A percentile compares a stretch with the other conserved stretches of the same genome.
These are phyloP conservation scores for Cercopithecus mitis DNA, from an alignment of 2,797 vertebrate genomes.

Conservation along the genomic window DNA sequence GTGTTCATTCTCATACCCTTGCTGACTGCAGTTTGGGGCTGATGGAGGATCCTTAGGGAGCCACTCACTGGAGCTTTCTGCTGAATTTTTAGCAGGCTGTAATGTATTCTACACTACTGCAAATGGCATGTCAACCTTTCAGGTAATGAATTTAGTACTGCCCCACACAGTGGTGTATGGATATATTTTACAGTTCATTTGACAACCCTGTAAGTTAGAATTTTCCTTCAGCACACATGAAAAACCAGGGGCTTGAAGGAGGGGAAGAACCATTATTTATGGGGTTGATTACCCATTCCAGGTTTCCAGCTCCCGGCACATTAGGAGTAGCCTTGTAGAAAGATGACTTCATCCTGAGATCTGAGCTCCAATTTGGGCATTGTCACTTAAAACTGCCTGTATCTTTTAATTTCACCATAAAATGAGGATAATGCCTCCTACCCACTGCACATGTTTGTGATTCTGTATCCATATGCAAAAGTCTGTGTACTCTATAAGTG, in stretches of 20 bases:
- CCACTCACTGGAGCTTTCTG: background rate
- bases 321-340: background rate
- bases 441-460: background rate
- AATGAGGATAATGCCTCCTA: background rate
- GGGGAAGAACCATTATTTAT: background rate
- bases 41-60: background rate
- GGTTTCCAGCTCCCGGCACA: background rate
- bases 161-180: background rate
- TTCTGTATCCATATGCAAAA: constrained; percentile 11
- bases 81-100: constrained; percentile 15
- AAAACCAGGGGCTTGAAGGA: background rate
- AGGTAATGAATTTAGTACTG: constrained; percentile 54
- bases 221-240: constrained; percentile 34
- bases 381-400: constrained; percentile 43
- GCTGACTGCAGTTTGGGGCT: background rate
- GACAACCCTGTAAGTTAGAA: constrained; percentile 36
- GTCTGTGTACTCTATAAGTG: constrained; percentile 14
- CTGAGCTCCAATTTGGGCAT: background rate
- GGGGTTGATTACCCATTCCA: background rate
- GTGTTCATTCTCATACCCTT: background rate
- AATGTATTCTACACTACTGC: constrained; percentile 16
- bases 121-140: constrained; percentile 51
- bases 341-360: background rate
- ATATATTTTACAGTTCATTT: constrained; percentile 55
- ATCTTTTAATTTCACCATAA: constrained; percentile 15